Evolutionary conservation across 1,140 invertebrate species (phyloP).

Genomic region (Drosophila azteca): DNA sequence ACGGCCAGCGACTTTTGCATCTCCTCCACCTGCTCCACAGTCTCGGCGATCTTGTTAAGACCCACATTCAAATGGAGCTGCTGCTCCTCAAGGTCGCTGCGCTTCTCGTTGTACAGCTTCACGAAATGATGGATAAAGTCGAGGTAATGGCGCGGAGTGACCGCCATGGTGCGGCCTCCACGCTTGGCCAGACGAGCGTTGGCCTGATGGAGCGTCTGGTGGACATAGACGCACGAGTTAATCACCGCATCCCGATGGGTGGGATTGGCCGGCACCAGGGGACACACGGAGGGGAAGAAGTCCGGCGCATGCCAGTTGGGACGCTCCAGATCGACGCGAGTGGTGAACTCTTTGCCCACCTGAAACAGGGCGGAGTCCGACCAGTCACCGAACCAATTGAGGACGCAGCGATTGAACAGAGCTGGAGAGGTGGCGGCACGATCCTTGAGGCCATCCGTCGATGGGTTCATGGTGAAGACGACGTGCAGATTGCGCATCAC

Average conservation of each 20-base stretch:
- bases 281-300: conserved; percentile 94
- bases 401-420: conserved; percentile 99
- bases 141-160: conserved; percentile 98
- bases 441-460: conserved; percentile 98
- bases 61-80: conserved; percentile 99
- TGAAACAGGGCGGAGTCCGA: conserved; percentile 97
- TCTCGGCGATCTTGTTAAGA: conserved; percentile 99
- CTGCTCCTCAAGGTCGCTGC: conserved; percentile 98
- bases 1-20: conserved; percentile 99
- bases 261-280: conserved; percentile 89
- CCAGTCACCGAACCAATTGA: conserved; percentile 99
- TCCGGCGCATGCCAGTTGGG: conserved; percentile 93
- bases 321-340: conserved; percentile 92
- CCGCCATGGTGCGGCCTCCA: conserved; percentile 97
- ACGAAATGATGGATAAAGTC: conserved; percentile 99
- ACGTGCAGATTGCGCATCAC: conserved; percentile 99
- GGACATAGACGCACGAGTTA: conserved; percentile 99
- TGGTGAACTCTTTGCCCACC: conserved; percentile 95
- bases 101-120: conserved; percentile 98
- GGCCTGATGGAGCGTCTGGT: conserved; percentile 97
- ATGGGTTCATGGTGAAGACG: conserved; percentile 99
- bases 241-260: conserved; percentile 97
- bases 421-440: conserved; percentile 99
- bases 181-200: conserved; percentile 95
- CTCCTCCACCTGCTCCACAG: conserved; percentile 99